phyloP scores from a whole-genome alignment of 2,797 vertebrate species.

The Aulostomus chinensis region DNA sequence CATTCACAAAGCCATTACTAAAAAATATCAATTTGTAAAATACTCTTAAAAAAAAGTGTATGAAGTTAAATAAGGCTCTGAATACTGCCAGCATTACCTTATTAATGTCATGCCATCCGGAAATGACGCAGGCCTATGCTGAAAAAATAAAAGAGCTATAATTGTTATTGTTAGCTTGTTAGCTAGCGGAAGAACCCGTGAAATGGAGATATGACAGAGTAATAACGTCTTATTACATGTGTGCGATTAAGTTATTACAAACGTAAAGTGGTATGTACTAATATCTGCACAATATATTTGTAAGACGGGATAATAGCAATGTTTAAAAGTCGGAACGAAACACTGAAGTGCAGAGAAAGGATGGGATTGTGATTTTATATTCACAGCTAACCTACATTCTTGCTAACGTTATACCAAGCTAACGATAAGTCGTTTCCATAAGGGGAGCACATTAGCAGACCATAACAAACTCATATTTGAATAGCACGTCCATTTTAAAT shows the following conservation, averaged over 20 bases:
- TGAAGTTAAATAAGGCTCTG: no score
- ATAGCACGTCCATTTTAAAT: not conserved
- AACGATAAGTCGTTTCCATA: slow-evolving; percentile 6
- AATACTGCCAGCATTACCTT: no score
- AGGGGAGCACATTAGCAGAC: slow-evolving; percentile 3
- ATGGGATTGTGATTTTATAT: slow-evolving; percentile 45
- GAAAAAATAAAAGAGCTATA: slow-evolving; percentile 51
- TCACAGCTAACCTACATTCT: slow-evolving; percentile 33
- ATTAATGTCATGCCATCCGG: no score
- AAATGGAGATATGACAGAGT: slow-evolving; percentile 73
- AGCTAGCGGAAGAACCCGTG: slow-evolving; percentile 58
- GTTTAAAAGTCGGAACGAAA: slow-evolving; percentile 22
- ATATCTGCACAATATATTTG: slow-evolving; percentile 23
- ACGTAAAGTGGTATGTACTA: slow-evolving; percentile 74
- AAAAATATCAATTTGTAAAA: no score
- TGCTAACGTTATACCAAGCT: slow-evolving; percentile 58
- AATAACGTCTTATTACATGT: slow-evolving; percentile 77
- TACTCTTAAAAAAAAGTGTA: no score
- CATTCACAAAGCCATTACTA: not conserved
- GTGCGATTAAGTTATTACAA: slow-evolving; percentile 70
- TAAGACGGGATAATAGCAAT: not conserved
- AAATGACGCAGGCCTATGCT: slow-evolving; percentile 47
- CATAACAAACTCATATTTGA: not conserved
- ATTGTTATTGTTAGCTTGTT: slow-evolving; percentile 86
- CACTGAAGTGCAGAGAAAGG: slow-evolving; percentile 22